A percentile compares a stretch with the other conserved stretches of the same genome.
These are phyloP conservation scores for Lysiphlebus fabarum DNA, from an alignment of 1,140 invertebrate species.

Conservation along the genomic window DNA sequence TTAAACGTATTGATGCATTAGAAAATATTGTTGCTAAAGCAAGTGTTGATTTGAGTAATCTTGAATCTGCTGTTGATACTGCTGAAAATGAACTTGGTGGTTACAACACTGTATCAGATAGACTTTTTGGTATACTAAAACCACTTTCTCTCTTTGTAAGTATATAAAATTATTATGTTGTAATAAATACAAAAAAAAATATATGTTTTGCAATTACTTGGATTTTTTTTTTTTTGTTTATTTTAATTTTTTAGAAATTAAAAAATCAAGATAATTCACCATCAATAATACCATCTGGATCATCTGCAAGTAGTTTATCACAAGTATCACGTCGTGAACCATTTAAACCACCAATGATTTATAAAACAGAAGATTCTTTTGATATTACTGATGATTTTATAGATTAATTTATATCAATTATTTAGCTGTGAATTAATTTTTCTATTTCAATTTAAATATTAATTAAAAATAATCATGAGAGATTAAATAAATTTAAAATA, in stretches of 20 bases:
- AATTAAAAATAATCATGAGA: no score
- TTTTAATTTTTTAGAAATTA: conserved; percentile 31
- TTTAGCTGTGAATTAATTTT: background rate
- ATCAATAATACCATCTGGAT: background rate
- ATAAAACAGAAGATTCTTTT: conserved; percentile 36
- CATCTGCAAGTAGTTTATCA: background rate
- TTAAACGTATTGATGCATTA: conserved; percentile 37
- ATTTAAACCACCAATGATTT: conserved; percentile 33
- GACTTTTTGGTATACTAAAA: conserved; percentile 39
- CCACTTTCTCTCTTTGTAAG: conserved; percentile 35
- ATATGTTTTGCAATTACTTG: background rate
- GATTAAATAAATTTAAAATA: no score
- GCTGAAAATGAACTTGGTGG: conserved; percentile 37
- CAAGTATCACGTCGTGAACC: conserved; percentile 9
- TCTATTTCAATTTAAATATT: conserved; percentile 29
- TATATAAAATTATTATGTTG: background rate
- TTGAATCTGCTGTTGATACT: conserved; percentile 38
- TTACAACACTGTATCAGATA: conserved; percentile 34
- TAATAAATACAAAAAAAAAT: background rate
- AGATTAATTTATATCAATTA: no score
- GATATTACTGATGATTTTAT: conserved; percentile 11
- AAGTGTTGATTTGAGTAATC: conserved; percentile 33
- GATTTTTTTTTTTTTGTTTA: background rate
- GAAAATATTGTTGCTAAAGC: conserved; percentile 37
- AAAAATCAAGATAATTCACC: conserved; percentile 29